phyloP scores from a whole-genome alignment of 1,140 invertebrate species.

The Bombyx mori region DNA sequence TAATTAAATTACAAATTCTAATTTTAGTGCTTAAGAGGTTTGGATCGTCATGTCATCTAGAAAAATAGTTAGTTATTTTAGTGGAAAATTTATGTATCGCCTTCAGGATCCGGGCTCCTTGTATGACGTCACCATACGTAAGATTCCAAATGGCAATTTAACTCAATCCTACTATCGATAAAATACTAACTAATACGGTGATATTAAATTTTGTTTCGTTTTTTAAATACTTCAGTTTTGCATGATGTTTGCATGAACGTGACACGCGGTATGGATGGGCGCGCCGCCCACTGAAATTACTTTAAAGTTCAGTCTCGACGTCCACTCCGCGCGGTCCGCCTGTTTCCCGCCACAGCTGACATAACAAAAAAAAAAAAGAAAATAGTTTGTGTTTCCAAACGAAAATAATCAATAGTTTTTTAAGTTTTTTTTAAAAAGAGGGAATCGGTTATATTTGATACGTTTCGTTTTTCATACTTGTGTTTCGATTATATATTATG shows the following conservation, averaged over 20 bases:
- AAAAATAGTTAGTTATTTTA: no score
- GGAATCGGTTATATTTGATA: conserved; percentile 31
- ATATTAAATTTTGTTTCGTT: no score
- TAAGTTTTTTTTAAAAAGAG: conserved; percentile 21
- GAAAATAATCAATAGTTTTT: conserved; percentile 23
- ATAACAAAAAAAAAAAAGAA: conserved; percentile 18
- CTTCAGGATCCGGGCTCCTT: no score
- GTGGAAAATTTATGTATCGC: no score
- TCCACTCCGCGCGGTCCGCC: conserved; percentile 71
- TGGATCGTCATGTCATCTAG: no score
- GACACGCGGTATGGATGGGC: conserved; percentile 35
- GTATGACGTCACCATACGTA: no score
- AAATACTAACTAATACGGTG: no score
- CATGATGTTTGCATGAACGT: conserved; percentile 43
- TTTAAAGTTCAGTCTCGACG: conserved; percentile 47
- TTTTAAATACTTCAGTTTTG: conserved; percentile 34
- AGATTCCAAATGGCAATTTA: no score
- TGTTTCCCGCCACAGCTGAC: conserved; percentile 48
- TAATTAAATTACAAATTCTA: no score
- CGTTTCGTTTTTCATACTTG: conserved; percentile 27
- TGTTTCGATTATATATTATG: conserved; percentile 35
- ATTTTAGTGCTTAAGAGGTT: no score
- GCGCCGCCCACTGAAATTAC: conserved; percentile 56
- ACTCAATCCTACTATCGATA: no score
- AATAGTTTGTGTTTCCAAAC: conserved; percentile 14